Conservation (phyloP, 2,797 vertebrate species). For the Xiphorhynchus erythropygius region DNA sequence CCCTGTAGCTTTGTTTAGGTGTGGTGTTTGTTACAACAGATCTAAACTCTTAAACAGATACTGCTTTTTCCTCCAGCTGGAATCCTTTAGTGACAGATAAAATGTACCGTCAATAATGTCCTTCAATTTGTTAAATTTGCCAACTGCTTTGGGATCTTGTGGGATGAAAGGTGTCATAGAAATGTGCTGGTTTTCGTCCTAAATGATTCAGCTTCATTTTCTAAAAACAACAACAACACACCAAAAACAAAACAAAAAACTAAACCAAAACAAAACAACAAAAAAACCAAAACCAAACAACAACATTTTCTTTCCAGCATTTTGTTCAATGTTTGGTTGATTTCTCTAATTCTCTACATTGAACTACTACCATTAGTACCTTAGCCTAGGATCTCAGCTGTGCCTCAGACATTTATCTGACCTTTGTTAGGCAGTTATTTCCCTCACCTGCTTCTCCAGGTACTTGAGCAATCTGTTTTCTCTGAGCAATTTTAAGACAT, state of each 20-base stretch:
- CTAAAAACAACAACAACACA: not conserved
- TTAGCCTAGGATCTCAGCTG: not conserved
- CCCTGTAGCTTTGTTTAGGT: not conserved
- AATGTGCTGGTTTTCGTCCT: not conserved
- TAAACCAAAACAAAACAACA: not conserved
- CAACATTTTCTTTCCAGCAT: not conserved
- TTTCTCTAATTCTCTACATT: not conserved
- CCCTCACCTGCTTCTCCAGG: not conserved
- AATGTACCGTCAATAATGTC: not conserved
- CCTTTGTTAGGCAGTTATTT: not conserved
- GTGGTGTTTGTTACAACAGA: not conserved
- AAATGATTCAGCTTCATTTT: not conserved
- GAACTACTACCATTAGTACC: not conserved
- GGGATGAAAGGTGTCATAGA: not conserved
- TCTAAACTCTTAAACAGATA: not conserved
- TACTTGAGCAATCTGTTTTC: not conserved
- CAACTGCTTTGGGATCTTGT: not conserved
- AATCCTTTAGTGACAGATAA: not conserved
- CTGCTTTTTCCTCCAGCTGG: not conserved
- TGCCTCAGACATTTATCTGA: not conserved
- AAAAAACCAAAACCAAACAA: not conserved
- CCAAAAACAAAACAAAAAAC: too few species aligned
- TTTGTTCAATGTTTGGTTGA: not conserved
- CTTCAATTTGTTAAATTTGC: not conserved
- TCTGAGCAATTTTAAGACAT: not conserved